These are phyloP conservation scores for Sebastes matsubarae DNA, from an alignment of 2,797 vertebrate genomes.

Conservation along the genomic window DNA sequence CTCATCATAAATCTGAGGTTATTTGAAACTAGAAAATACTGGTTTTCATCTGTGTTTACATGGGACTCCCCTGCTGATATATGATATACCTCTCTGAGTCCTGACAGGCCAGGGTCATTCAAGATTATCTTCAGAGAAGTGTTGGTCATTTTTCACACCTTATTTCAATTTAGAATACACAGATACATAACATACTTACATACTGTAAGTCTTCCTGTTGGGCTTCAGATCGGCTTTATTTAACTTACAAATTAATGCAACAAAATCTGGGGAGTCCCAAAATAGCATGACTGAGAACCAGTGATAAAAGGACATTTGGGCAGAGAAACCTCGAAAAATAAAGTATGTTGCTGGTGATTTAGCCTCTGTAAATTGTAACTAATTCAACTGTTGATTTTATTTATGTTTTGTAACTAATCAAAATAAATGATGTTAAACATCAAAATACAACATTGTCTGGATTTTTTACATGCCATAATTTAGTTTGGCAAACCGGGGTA, in stretches of 20 bases:
- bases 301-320: slow-evolving; percentile 64
- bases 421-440: slow-evolving; percentile 86
- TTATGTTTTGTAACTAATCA: slow-evolving; percentile 89
- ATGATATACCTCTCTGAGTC: slow-evolving; percentile 49
- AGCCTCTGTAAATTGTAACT: slow-evolving; percentile 84
- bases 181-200: slow-evolving; percentile 5
- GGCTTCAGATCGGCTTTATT: slow-evolving; percentile 23
- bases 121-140: slow-evolving; percentile 9
- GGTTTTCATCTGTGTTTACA: slow-evolving; percentile 75
- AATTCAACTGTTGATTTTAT: slow-evolving; percentile 86
- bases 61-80: slow-evolving; percentile 66
- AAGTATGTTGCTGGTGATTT: slow-evolving; percentile 79
- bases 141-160: slow-evolving; percentile 17
- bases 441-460: slow-evolving; percentile 18
- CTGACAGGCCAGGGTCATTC: slow-evolving; percentile 31
- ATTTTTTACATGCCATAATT: neutral
- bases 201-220: neutral
- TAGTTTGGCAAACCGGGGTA: neutral
- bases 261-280: slow-evolving; percentile 62
- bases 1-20: slow-evolving; percentile 76
- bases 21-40: slow-evolving; percentile 71
- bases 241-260: slow-evolving; percentile 29
- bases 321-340: slow-evolving; percentile 62
- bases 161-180: slow-evolving; percentile 24
- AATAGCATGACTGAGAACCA: slow-evolving; percentile 72